Conservation (phyloP, 2,888 invertebrate species). For the Tromatobia lineatoria region DNA sequence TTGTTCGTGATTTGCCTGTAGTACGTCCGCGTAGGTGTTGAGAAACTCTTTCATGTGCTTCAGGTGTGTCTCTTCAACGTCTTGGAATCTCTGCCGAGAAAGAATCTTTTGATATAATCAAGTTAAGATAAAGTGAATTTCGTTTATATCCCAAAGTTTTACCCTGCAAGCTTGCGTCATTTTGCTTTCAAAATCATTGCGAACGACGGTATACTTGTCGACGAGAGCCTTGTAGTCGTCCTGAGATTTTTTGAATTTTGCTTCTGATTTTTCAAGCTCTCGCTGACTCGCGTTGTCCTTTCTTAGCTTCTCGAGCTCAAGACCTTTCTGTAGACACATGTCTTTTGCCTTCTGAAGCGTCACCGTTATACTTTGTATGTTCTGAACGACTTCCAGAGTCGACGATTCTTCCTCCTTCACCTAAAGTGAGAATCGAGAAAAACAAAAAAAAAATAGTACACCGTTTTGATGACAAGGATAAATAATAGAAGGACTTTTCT, state of each 20-base stretch:
- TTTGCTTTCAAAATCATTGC: slow-evolving; percentile 98
- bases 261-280: slow-evolving; percentile 97
- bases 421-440: slow-evolving; percentile 80
- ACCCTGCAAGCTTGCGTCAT: slow-evolving; percentile 97
- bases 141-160: slow-evolving; percentile 64
- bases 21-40: slow-evolving; percentile 94
- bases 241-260: slow-evolving; percentile 96
- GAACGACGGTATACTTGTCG: slow-evolving; percentile 96
- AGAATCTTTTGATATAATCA: neutral
- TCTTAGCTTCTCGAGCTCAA: slow-evolving; percentile 95
- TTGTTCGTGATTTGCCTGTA: slow-evolving; percentile 95
- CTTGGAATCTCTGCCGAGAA: slow-evolving; percentile 93
- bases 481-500: no score
- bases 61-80: slow-evolving; percentile 96
- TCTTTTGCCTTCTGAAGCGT: slow-evolving; percentile 97
- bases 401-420: slow-evolving; percentile 97
- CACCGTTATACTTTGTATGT: slow-evolving; percentile 95
- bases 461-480: neutral
- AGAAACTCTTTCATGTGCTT: slow-evolving; percentile 98
- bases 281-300: slow-evolving; percentile 96
- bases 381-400: slow-evolving; percentile 94
- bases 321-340: slow-evolving; percentile 93
- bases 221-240: slow-evolving; percentile 97
- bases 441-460: neutral
- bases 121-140: neutral